These are phyloP conservation scores for Macrobrachium nipponense DNA, from an alignment of 1,140 invertebrate genomes.

Conservation along the genomic window DNA sequence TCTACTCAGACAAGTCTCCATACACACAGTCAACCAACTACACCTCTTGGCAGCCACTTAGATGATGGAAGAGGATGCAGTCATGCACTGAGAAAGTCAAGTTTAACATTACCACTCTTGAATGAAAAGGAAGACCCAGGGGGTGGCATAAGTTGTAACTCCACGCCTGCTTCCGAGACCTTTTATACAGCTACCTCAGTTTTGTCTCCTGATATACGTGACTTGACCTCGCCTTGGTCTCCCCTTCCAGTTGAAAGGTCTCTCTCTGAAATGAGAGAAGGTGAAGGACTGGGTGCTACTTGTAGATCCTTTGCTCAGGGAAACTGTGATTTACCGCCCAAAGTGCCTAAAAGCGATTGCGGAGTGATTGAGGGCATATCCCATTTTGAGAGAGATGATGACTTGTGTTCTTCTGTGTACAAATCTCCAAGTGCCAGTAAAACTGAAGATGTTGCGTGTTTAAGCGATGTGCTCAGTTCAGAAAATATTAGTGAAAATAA, in stretches of 20 bases:
- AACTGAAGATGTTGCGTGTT: neutral
- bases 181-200: constrained; percentile 60
- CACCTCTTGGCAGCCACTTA: constrained; percentile 35
- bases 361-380: neutral
- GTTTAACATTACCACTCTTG: constrained; percentile 43
- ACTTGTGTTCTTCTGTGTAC: constrained; percentile 18
- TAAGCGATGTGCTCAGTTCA: neutral
- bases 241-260: constrained; percentile 46
- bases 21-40: constrained; percentile 56
- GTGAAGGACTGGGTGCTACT: neutral
- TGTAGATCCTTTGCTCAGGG: constrained; percentile 42
- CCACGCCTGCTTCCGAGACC: constrained; percentile 58
- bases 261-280: constrained; percentile 20
- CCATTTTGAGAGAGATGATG: constrained; percentile 31
- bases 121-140: constrained; percentile 37
- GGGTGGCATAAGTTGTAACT: constrained; percentile 31
- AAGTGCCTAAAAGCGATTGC: constrained; percentile 44
- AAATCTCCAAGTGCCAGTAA: constrained; percentile 22
- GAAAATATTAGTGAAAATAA: neutral
- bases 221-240: constrained; percentile 50
- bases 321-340: constrained; percentile 7
- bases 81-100: constrained; percentile 37
- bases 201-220: constrained; percentile 49
- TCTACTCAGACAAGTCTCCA: constrained; percentile 56
- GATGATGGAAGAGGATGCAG: constrained; percentile 7